Evolutionary conservation across 2,888 invertebrate genomes (phyloP).

Genomic region (Hirtodrosophila cameraria): DNA sequence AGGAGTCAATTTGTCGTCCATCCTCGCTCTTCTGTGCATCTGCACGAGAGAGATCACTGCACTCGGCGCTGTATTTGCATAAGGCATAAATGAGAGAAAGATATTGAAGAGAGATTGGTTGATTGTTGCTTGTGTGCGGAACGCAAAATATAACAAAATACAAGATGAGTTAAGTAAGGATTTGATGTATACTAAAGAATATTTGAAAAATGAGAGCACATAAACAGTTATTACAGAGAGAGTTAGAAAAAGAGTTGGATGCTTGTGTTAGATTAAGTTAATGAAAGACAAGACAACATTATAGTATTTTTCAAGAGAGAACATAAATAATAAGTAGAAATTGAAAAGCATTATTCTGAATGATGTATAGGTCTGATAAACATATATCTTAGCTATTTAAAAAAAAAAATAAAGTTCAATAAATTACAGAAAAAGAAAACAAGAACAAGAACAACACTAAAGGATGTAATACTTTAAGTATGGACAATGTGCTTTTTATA

Average conservation of each 20-base stretch:
- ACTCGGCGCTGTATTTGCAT: conserved; percentile 79
- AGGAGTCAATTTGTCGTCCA: conserved; percentile 48
- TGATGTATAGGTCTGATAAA: neutral
- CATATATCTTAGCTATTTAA: too few species aligned
- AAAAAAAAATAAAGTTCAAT: too few species aligned
- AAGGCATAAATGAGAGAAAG: neutral
- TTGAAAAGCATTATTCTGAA: conserved; percentile 6
- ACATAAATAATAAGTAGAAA: neutral
- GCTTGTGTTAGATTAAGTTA: neutral
- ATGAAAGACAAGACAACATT: too few species aligned
- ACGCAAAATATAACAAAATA: conserved; percentile 7
- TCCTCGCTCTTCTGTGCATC: conserved; percentile 78
- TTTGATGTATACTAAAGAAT: neutral
- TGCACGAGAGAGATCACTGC: conserved; percentile 81
- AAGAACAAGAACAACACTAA: conserved; percentile 1
- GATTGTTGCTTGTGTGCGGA: conserved; percentile 1
- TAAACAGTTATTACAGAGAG: neutral
- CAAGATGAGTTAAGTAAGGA: neutral
- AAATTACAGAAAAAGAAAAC: neutral
- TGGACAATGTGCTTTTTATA: conserved; percentile 10
- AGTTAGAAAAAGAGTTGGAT: neutral
- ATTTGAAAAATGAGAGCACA: neutral
- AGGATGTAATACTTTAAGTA: neutral
- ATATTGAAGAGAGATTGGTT: neutral
- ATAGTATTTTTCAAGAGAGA: neutral